Base-by-base conservation (phyloP, 2,888 invertebrate species). In the Stenolophus ochropezus region DNA sequence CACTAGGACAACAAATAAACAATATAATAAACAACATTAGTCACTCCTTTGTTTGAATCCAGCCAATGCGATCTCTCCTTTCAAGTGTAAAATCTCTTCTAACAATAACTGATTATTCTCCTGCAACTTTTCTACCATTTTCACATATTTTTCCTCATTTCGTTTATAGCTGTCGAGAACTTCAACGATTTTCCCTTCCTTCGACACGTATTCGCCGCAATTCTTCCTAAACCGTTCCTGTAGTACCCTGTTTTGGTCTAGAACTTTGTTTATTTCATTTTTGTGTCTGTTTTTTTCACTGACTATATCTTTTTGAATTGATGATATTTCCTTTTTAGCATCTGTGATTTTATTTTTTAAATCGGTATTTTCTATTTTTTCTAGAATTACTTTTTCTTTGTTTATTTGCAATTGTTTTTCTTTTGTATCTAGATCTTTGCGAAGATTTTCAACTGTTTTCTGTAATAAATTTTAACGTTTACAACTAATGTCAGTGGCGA, bases 301-400 rank as follows among this genome's bases (percentile, higher is more conserved):
- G 6, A 25, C 8, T 49, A 14, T 75, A 25, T 75, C 74, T 75
- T 81, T 81, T 23, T 74, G 74, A 1, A 81, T 49, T 23, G 47
- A 18, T 3, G 11, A 23, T 4, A 81, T 75, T 73, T 81, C 75
- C 47, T 81, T 81, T 21, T 81, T 81, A 4, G 75, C 49, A 6
- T 27, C 27, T 2, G 8, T 61, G 4, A 81, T 49, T 61, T 75
- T 81, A 14, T 42, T 75, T 61, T 27, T 33, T 6, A 81, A 49
- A 47, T 81, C 75, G 2, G 21, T 21, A 14, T 49, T 74, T 47
- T 74, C 75, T 42, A 81, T 11, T 18, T 25, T 56, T 8, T 75
- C 51, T 25, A 81, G 16, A 11, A n/a, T 16, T n/a, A 49, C 14
- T 75, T 81, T 74, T 25, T 81, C 81, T 81, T 81, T 81, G 16